Conservation (phyloP, 2,888 invertebrate species). For the Melinopterus prodromus region DNA sequence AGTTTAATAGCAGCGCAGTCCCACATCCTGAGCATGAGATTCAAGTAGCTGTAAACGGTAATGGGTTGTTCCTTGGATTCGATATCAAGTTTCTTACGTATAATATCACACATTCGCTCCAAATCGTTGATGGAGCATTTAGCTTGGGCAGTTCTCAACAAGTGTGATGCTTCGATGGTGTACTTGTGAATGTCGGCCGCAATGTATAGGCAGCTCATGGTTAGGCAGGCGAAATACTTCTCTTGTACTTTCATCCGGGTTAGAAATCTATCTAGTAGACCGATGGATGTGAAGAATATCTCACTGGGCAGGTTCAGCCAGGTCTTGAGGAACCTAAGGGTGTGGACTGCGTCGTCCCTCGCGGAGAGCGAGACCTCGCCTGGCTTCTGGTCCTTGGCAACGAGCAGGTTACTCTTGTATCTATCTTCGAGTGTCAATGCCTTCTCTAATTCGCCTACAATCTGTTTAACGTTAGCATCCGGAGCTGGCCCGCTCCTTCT, state of each 20-base stretch:
- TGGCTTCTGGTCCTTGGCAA: conserved; percentile 49
- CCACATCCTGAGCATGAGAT: conserved; percentile 71
- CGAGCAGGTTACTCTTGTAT: conserved; percentile 50
- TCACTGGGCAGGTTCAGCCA: conserved; percentile 86
- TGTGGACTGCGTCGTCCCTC: conserved; percentile 82
- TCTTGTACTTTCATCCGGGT: conserved; percentile 84
- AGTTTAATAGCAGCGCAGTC: conserved; percentile 65
- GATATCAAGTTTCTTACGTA: conserved; percentile 79
- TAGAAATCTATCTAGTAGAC: conserved; percentile 82
- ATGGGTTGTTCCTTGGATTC: conserved; percentile 66
- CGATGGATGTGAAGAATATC: conserved; percentile 80
- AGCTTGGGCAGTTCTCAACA: conserved; percentile 74
- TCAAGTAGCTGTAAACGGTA: conserved; percentile 75
- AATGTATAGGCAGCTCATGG: conserved; percentile 85
- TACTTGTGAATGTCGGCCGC: conserved; percentile 75
- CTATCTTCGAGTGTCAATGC: conserved; percentile 52
- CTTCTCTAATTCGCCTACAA: conserved; percentile 54
- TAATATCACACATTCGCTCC: conserved; percentile 84
- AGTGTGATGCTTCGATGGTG: conserved; percentile 70
- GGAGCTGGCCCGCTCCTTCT: conserved; percentile 58
- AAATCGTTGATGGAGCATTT: conserved; percentile 87
- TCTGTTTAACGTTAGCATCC: conserved; percentile 56
- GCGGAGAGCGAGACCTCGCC: conserved; percentile 80
- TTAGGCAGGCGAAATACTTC: conserved; percentile 88
- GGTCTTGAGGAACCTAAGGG: conserved; percentile 81